A percentile compares a stretch with the other conserved stretches of the same genome.
These are phyloP conservation scores for Pseudomyrmex sp. DNA, from an alignment of 1,140 invertebrate species.

Conservation along the genomic window DNA sequence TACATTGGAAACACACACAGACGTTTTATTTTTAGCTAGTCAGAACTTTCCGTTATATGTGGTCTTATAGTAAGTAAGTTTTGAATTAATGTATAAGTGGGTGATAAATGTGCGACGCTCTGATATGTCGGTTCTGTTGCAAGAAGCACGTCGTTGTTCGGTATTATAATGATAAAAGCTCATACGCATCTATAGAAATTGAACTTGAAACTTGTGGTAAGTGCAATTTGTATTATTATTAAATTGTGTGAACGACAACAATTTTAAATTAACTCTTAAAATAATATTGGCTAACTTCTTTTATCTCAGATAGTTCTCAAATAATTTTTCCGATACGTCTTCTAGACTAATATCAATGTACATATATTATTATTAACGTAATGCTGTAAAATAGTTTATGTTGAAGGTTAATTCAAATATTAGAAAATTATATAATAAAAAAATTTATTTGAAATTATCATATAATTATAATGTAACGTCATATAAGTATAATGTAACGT, in stretches of 20 bases:
- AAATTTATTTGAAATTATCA: slow-evolving; percentile 4
- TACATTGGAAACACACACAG: too few species aligned
- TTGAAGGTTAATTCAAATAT: slow-evolving; percentile 10
- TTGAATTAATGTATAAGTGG: too few species aligned
- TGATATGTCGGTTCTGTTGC: neutral
- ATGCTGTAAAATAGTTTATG: neutral
- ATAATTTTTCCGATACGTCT: too few species aligned
- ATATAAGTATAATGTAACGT: slow-evolving; percentile 6
- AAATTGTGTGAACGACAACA: too few species aligned
- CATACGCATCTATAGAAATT: neutral
- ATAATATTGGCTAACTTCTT: too few species aligned
- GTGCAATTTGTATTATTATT: too few species aligned
- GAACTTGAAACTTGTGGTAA: slow-evolving; percentile 10
- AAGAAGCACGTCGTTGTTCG: neutral
- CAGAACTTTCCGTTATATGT: neutral
- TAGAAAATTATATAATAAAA: neutral
- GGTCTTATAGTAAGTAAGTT: neutral
- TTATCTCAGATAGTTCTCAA: too few species aligned
- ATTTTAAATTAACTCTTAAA: too few species aligned
- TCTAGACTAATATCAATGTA: too few species aligned
- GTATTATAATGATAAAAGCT: too few species aligned
- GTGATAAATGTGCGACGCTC: neutral
- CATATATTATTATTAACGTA: neutral
- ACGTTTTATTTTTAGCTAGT: neutral
- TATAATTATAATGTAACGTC: neutral